A percentile compares a stretch with the other conserved stretches of the same genome.
Conservation (phyloP, 2,113 vertebrate genomes). For the Gobius niger region DNA sequence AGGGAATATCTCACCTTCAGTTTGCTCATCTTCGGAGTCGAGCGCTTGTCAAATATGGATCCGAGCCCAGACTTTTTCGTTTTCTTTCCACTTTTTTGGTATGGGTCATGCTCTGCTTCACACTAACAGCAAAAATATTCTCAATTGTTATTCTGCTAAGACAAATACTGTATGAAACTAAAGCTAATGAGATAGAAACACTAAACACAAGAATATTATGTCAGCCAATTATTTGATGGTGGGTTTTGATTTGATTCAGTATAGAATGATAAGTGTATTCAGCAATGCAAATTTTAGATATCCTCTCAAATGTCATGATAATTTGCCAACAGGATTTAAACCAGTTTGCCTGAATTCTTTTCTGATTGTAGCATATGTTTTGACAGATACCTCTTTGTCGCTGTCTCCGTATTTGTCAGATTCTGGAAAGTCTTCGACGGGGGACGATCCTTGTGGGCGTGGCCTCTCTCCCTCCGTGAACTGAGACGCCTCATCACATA, state of each 20-base stretch:
- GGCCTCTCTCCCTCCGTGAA: conserved; percentile 84
- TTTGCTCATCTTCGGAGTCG: conserved; percentile 79
- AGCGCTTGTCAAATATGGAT: conserved; percentile 76
- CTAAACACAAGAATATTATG: no score
- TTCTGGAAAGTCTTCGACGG: conserved; percentile 85
- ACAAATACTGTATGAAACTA: background rate
- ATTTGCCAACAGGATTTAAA: background rate
- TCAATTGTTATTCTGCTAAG: background rate
- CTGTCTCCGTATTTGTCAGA: conserved; percentile 76
- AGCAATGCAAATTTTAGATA: no score
- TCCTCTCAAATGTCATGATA: no score
- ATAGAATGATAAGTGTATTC: no score
- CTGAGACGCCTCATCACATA: conserved; percentile 79
- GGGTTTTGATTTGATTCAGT: no score
- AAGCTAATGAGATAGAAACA: background rate
- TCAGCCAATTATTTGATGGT: no score
- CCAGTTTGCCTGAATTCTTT: background rate
- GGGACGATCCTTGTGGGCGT: conserved; percentile 94
- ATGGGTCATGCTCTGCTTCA: conserved; percentile 65
- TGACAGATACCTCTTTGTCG: conserved; percentile 72
- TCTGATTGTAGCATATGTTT: background rate
- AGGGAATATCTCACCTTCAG: conserved; percentile 78
- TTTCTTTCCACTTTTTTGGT: conserved; percentile 72
- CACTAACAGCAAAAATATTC: conserved; percentile 42
- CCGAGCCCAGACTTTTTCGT: conserved; percentile 72